A percentile compares a stretch with the other conserved stretches of the same genome.
phyloP scores from a whole-genome alignment of 2,113 vertebrate genomes.

The Tachycineta bicolor region DNA sequence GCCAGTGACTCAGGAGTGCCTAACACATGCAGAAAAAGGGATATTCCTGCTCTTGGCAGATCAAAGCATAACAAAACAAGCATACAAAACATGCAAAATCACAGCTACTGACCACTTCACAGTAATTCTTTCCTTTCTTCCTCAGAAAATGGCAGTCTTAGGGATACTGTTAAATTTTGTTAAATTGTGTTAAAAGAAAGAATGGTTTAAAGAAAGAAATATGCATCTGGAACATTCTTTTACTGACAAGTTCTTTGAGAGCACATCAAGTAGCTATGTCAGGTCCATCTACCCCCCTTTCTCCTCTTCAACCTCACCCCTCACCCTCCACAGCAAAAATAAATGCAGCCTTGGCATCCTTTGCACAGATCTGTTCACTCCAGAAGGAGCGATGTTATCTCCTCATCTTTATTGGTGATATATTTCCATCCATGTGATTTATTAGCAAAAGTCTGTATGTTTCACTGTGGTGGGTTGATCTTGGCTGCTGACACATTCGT shows the following conservation, averaged over 20 bases:
- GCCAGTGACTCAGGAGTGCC: background rate
- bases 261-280: background rate
- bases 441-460: background rate
- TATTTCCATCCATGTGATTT: background rate
- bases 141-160: background rate
- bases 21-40: background rate
- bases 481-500: background rate
- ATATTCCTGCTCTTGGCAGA: background rate
- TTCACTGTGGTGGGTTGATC: background rate
- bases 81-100: background rate
- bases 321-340: background rate
- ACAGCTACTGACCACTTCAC: background rate
- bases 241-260: background rate
- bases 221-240: background rate
- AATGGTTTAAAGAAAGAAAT: background rate
- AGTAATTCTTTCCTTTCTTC: background rate
- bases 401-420: background rate
- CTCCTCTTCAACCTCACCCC: background rate
- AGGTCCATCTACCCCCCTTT: background rate
- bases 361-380: background rate
- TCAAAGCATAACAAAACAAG: background rate
- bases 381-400: background rate
- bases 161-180: background rate
- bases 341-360: background rate
- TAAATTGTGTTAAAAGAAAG: too few species aligned